phyloP scores from a whole-genome alignment of 2,113 vertebrate genomes.

The Athene cunicularia region DNA sequence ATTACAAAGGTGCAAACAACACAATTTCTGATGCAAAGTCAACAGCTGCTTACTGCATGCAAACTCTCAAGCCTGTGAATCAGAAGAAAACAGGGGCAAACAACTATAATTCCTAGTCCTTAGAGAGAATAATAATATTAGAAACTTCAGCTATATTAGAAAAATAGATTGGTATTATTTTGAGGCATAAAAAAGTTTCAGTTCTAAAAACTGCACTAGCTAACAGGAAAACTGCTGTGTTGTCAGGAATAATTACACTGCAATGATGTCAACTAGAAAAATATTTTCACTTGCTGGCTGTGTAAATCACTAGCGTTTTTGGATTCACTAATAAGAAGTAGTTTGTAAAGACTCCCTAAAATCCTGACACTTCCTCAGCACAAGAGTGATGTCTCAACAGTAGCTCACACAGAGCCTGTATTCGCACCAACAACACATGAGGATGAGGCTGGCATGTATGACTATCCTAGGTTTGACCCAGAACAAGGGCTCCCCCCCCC shows the following conservation, averaged over 20 bases:
- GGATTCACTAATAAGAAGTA: background rate
- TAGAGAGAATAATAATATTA: accelerated
- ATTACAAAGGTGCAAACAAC: background rate
- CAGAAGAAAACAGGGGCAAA: background rate
- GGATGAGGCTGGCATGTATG: background rate
- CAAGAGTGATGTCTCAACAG: background rate
- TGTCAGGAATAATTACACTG: background rate
- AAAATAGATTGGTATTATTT: background rate
- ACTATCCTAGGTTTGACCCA: background rate
- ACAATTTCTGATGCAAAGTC: background rate
- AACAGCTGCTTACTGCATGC: background rate
- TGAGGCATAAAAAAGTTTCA: background rate
- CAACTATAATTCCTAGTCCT: background rate
- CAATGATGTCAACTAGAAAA: background rate
- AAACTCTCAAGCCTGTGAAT: background rate
- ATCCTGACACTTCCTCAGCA: background rate
- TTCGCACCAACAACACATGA: background rate
- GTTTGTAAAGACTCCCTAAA: background rate
- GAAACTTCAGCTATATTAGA: background rate
- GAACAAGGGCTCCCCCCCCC: background rate
- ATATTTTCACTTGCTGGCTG: background rate
- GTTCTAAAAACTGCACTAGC: background rate
- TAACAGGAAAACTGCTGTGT: background rate
- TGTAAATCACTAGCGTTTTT: background rate
- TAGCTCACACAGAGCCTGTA: background rate